Percentiles rank a stretch among this genome's conserved stretches.
These are phyloP conservation scores for Mongoloraphidia duomilia DNA, from an alignment of 2,888 invertebrate genomes.

Conservation along the genomic window DNA sequence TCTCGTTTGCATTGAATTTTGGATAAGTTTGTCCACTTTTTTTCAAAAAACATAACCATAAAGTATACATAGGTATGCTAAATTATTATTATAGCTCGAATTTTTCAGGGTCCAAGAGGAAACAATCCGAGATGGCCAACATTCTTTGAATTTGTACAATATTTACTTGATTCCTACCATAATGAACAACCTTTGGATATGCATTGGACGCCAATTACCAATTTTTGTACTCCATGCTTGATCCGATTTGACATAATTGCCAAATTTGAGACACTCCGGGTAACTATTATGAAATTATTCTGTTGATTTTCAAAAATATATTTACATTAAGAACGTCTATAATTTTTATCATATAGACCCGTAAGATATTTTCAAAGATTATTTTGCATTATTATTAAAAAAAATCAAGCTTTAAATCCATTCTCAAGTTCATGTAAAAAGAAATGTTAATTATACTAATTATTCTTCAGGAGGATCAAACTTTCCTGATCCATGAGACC, in stretches of 20 bases:
- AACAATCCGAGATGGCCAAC: slow-evolving; percentile 47
- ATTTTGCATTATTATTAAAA: slow-evolving; percentile 15
- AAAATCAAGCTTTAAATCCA: too few species aligned
- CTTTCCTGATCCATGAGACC: slow-evolving; percentile 63
- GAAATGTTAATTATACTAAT: slow-evolving; percentile 8
- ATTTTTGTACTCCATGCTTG: slow-evolving; percentile 76
- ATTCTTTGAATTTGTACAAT: slow-evolving; percentile 68
- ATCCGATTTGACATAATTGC: slow-evolving; percentile 67
- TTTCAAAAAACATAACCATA: too few species aligned
- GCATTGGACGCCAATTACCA: slow-evolving; percentile 77
- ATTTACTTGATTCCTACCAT: slow-evolving; percentile 55
- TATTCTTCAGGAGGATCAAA: slow-evolving; percentile 56
- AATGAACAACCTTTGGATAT: slow-evolving; percentile 56
- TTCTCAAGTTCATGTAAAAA: too few species aligned
- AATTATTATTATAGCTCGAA: background rate
- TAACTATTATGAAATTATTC: slow-evolving; percentile 21
- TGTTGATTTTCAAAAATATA: background rate
- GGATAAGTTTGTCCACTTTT: too few species aligned
- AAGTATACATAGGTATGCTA: too few species aligned
- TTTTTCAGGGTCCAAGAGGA: slow-evolving; percentile 21
- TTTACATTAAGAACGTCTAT: too few species aligned
- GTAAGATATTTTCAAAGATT: background rate
- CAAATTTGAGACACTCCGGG: slow-evolving; percentile 70
- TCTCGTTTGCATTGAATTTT: too few species aligned
- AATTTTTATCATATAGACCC: background rate